These are phyloP conservation scores for Laupala kohalensis DNA, from an alignment of 1,140 invertebrate genomes.

Conservation along the genomic window DNA sequence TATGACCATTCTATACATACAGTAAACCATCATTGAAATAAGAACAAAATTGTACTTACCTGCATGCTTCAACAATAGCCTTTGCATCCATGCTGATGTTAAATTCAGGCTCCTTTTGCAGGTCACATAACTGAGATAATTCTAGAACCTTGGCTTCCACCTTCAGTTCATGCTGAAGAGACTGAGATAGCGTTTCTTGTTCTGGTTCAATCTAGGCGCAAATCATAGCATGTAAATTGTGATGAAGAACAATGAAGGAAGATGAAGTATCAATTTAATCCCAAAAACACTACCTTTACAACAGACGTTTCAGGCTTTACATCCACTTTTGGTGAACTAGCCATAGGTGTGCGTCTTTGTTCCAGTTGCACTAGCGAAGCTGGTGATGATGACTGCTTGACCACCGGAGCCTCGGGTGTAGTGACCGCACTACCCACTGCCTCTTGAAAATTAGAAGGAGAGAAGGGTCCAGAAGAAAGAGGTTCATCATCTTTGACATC, in stretches of 20 bases:
- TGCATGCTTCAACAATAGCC: slow-evolving; percentile 50
- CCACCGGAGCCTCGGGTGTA: not conserved
- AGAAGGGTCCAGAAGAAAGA: slow-evolving; percentile 35
- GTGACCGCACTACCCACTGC: not conserved
- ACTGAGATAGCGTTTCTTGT: not conserved
- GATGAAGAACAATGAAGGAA: too few relatives aligned
- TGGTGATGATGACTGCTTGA: slow-evolving; percentile 3
- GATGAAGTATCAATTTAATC: too few relatives aligned
- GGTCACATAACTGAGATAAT: slow-evolving; percentile 10
- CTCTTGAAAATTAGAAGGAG: slow-evolving; percentile 34
- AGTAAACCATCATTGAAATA: too few relatives aligned
- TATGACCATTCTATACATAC: too few relatives aligned
- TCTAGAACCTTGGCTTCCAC: slow-evolving; percentile 2
- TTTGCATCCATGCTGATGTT: slow-evolving; percentile 60
- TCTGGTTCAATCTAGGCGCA: not conserved
- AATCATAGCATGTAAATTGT: not conserved
- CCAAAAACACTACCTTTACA: not conserved
- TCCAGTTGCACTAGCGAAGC: not conserved
- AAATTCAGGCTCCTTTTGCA: slow-evolving; percentile 39
- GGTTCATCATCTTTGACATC: slow-evolving; percentile 48
- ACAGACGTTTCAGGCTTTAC: not conserved
- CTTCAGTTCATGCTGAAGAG: slow-evolving; percentile 1
- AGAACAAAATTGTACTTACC: slow-evolving; percentile 29
- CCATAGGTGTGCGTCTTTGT: not conserved
- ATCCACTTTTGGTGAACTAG: not conserved